Percentiles rank a stretch among this genome's conserved stretches.
Evolutionary conservation across 2,113 vertebrate genomes (phyloP).

Genomic region (Neodon shergylaensis): DNA sequence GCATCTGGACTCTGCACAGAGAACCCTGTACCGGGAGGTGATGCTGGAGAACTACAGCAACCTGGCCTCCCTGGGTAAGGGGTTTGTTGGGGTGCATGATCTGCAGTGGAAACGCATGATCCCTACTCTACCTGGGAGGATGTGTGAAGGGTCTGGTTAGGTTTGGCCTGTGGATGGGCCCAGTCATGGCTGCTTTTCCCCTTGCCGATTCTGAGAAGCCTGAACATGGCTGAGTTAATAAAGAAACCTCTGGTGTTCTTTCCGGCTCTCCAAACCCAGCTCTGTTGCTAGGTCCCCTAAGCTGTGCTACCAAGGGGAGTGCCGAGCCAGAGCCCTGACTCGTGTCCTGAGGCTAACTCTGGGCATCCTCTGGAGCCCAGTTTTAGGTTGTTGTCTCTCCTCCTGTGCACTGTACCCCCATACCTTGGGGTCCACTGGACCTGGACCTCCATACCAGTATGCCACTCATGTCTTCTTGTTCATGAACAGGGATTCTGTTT

Average conservation of each 20-base stretch:
- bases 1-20: slow-evolving; percentile 64
- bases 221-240: not conserved
- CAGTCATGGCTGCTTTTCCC: not conserved
- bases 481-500: slow-evolving; percentile 69
- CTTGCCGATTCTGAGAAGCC: not conserved
- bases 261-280: not conserved
- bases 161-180: not conserved
- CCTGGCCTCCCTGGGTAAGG: slow-evolving; percentile 74
- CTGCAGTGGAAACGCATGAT: not conserved
- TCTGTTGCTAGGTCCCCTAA: not conserved
- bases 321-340: not conserved
- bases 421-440: not conserved
- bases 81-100: not conserved
- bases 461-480: not conserved
- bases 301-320: not conserved
- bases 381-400: not conserved
- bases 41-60: slow-evolving; percentile 78
- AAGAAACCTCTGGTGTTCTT: not conserved
- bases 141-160: not conserved
- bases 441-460: not conserved
- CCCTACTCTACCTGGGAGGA: not conserved
- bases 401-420: too few relatives aligned
- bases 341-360: not conserved
- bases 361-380: not conserved
- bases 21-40: slow-evolving; percentile 75